These are phyloP conservation scores for Drosophila differens DNA, from an alignment of 2,888 invertebrate species.

Conservation along the genomic window DNA sequence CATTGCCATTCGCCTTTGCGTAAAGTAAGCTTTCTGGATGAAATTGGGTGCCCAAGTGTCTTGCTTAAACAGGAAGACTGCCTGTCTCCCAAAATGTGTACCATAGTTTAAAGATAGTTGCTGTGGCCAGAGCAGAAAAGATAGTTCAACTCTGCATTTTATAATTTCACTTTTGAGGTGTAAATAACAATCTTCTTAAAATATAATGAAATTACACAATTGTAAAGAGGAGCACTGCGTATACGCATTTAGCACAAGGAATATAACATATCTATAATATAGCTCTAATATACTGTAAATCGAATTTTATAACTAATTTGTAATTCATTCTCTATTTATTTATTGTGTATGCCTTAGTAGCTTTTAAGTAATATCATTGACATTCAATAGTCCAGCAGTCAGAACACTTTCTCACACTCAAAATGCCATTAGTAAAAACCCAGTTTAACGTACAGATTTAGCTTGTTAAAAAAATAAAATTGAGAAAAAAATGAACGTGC, in stretches of 20 bases:
- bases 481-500: neutral
- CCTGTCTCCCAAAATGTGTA: constrained; percentile 8
- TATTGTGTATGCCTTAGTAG: neutral
- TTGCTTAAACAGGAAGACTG: neutral
- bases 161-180: constrained; percentile 29
- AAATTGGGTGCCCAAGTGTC: constrained; percentile 7
- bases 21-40: constrained; percentile 37
- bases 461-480: constrained; percentile 4
- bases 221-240: neutral
- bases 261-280: no score
- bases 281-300: neutral
- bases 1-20: constrained; percentile 32
- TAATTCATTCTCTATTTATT: neutral
- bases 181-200: neutral
- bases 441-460: neutral
- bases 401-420: no score
- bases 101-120: constrained; percentile 43
- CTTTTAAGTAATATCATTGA: neutral
- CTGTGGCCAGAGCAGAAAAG: constrained; percentile 17
- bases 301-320: neutral
- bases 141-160: constrained; percentile 24
- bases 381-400: no score
- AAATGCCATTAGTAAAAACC: constrained; percentile 6
- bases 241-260: no score
- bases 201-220: neutral